These are phyloP conservation scores for Hirtodrosophila duncani DNA, from an alignment of 2,888 invertebrate species.

Conservation along the genomic window DNA sequence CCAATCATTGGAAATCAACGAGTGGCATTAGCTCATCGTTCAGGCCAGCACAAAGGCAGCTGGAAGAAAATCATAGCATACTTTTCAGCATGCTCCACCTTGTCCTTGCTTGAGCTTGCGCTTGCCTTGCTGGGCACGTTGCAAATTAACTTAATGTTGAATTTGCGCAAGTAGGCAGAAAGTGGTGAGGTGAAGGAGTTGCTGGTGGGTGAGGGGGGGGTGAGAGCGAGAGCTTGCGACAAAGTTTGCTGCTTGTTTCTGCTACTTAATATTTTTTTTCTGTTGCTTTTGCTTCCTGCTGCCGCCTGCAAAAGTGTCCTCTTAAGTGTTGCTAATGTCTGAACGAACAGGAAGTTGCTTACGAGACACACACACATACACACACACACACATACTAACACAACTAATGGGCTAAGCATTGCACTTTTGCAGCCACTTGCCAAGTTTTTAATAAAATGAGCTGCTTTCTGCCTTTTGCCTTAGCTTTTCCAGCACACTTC, in stretches of 20 bases:
- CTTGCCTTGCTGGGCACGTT: constrained; percentile 59
- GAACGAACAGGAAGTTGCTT: constrained; percentile 68
- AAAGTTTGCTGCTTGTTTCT: constrained; percentile 63
- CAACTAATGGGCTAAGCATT: constrained; percentile 59
- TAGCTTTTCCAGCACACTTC: constrained; percentile 14
- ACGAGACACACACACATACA: constrained; percentile 46
- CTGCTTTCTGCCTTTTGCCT: constrained; percentile 3
- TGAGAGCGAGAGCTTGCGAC: constrained; percentile 12
- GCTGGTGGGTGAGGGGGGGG: neutral
- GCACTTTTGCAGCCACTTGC: constrained; percentile 63
- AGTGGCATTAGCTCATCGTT: constrained; percentile 60
- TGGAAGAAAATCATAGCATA: constrained; percentile 11
- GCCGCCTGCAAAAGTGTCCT: constrained; percentile 61
- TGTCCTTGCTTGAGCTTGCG: constrained; percentile 40
- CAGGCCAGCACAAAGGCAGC: constrained; percentile 12
- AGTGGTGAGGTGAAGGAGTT: neutral
- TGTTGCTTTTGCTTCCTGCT: constrained; percentile 59
- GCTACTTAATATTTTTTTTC: too few relatives aligned
- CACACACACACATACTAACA: constrained; percentile 2
- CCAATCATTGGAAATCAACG: constrained; percentile 62
- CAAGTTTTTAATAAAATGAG: constrained; percentile 67
- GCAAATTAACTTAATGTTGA: constrained; percentile 66
- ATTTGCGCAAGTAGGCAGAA: constrained; percentile 22
- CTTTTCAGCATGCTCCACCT: constrained; percentile 16
- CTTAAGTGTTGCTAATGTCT: constrained; percentile 69